Evolutionary conservation across 2,113 vertebrate species (phyloP), one percentile per base, ranked within the genome.

Genomic region (Erpornis zantholeuca): DNA sequence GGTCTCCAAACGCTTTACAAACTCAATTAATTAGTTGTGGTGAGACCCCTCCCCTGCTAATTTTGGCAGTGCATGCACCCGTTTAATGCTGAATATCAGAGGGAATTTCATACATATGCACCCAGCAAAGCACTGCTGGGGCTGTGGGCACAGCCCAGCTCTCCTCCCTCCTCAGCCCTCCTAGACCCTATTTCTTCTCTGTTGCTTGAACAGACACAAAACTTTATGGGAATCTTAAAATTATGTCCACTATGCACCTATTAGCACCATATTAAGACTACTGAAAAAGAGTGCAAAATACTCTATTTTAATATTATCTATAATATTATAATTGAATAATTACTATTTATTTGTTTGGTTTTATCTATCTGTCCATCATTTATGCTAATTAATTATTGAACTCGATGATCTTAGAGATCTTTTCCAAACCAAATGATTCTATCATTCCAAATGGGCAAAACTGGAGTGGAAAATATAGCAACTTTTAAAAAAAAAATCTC

Each of bases 381-480:
- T 73, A 9, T 72, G 19, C 7, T 63, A 49, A 63, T 63, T 63
- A 42, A 28, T 28, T 7, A 11, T 63, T 63, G 2, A 31, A 33
- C 12, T 77, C 27, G 27, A 36, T 69, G 22, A 14, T 23, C 63
- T 33, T 36, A 63, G 31, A 36, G 27, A 36, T 36, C 23, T 45
- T 60, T 82, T 56, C 18, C 49, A 70, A 77, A 31, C 12, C 12
- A 49, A 49, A 33, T 19, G 4, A 49, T 63, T 42, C 25, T 25
- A 1, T 31, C 15, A 33, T 44, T 66, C 38, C 47, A 45, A 47
- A 49, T 11, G 14, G 27, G 10, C 14, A 60, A 84, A 84, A 65
- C 16, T 3, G 9, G 16, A 11, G 28, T 17, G 18, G 1, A 5
- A 87, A 61, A 24, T 2, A 16, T 0, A n/a, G 8, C 42, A 63